A percentile compares a stretch with the other conserved stretches of the same genome.
These are phyloP conservation scores for Aphyosemion australe DNA, from an alignment of 2,113 vertebrate species.

Conservation along the genomic window DNA sequence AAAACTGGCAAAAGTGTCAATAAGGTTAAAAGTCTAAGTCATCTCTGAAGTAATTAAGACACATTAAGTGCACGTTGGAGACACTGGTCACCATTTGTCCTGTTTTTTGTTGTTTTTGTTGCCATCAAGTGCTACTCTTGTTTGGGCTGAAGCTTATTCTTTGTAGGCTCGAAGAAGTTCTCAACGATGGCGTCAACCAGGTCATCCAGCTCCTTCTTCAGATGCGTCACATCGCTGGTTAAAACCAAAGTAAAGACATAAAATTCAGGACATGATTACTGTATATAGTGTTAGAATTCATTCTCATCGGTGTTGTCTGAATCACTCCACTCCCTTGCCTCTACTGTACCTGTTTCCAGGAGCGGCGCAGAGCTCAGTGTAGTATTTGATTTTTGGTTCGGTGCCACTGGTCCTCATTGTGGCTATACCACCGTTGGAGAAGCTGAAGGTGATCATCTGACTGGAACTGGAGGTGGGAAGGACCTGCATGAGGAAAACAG, in stretches of 20 bases:
- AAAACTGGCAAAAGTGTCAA: background rate
- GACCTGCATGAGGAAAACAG: slow-evolving; percentile 75
- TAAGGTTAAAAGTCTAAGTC: background rate
- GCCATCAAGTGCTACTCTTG: slow-evolving; percentile 74
- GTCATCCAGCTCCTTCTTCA: slow-evolving; percentile 89
- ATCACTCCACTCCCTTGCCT: background rate
- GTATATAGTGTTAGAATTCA: too few species aligned
- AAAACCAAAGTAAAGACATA: background rate
- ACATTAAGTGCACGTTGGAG: slow-evolving; percentile 16
- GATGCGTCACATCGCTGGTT: slow-evolving; percentile 84
- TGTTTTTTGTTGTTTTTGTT: background rate
- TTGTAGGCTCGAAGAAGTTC: slow-evolving; percentile 92
- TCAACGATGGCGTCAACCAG: slow-evolving; percentile 88
- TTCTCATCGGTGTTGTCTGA: too few species aligned
- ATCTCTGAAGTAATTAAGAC: slow-evolving; percentile 41
- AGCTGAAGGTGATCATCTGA: slow-evolving; percentile 98
- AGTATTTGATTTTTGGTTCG: slow-evolving; percentile 98
- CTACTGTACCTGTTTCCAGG: slow-evolving; percentile 88
- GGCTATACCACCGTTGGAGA: slow-evolving; percentile 92
- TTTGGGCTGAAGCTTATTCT: slow-evolving; percentile 88
- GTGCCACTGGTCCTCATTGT: slow-evolving; percentile 97
- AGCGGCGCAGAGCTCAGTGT: slow-evolving; percentile 91
- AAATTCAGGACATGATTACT: background rate
- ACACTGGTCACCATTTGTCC: background rate
- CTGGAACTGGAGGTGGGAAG: slow-evolving; percentile 93